Percentiles rank a stretch among this genome's conserved stretches.
These are phyloP conservation scores for Drosophila austrosaltans DNA, from an alignment of 2,888 invertebrate genomes.

Conservation along the genomic window DNA sequence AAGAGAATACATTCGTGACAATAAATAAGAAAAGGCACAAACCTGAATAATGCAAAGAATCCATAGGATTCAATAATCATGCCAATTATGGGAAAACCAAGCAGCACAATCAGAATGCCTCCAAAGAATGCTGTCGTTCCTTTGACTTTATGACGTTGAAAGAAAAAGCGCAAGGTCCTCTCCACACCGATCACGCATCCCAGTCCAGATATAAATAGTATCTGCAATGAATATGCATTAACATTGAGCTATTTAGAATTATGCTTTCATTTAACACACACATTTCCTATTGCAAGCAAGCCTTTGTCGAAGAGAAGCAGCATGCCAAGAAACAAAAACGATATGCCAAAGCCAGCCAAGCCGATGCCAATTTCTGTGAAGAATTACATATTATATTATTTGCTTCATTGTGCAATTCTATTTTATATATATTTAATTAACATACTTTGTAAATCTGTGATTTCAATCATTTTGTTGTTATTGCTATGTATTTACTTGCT, in stretches of 20 bases:
- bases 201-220: slow-evolving; percentile 96
- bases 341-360: slow-evolving; percentile 96
- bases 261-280: slow-evolving; percentile 85
- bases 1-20: not conserved
- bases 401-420: not conserved
- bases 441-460: slow-evolving; percentile 93
- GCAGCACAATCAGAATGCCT: slow-evolving; percentile 94
- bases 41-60: slow-evolving; percentile 94
- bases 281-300: slow-evolving; percentile 99
- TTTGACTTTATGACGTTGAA: slow-evolving; percentile 97
- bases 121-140: slow-evolving; percentile 95
- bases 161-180: slow-evolving; percentile 98
- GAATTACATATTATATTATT: slow-evolving; percentile 20
- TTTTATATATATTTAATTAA: slow-evolving; percentile 56
- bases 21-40: not conserved
- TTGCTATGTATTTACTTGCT: slow-evolving; percentile 19
- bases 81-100: slow-evolving; percentile 98
- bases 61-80: slow-evolving; percentile 99
- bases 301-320: slow-evolving; percentile 98
- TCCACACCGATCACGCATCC: slow-evolving; percentile 98
- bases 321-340: slow-evolving; percentile 97
- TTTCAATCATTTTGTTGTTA: slow-evolving; percentile 89
- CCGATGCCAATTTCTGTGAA: slow-evolving; percentile 97
- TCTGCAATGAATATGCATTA: slow-evolving; percentile 85
- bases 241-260: not conserved